Evolutionary conservation across 2,888 invertebrate species (phyloP).

Genomic region (Dicranocentrus wangi): DNA sequence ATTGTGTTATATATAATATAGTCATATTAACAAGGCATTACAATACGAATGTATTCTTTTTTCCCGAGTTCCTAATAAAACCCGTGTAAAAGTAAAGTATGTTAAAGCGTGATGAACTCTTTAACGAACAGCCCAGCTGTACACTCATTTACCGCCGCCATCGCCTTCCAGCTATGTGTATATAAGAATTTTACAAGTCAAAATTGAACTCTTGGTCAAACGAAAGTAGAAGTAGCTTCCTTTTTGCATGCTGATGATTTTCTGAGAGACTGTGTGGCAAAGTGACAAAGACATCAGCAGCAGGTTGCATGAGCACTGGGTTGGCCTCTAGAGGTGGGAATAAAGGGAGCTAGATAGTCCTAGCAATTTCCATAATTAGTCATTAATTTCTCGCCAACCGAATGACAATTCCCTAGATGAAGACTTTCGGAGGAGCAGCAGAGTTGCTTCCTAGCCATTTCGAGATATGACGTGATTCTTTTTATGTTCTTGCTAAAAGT

Average conservation of each 20-base stretch:
- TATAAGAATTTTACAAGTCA: slow-evolving; percentile 10
- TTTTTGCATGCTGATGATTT: slow-evolving; percentile 47
- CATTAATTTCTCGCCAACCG: slow-evolving; percentile 57
- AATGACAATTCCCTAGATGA: slow-evolving; percentile 32
- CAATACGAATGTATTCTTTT: no score
- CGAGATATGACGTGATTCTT: no score
- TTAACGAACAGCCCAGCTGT: no score
- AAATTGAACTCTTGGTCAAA: slow-evolving; percentile 5
- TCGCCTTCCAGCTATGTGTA: no score
- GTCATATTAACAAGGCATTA: no score
- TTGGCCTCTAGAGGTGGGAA: neutral
- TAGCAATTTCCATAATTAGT: slow-evolving; percentile 65
- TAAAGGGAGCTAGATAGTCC: slow-evolving; percentile 22
- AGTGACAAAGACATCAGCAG: slow-evolving; percentile 16
- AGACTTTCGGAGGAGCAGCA: neutral
- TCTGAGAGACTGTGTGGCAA: slow-evolving; percentile 13
- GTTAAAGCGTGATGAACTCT: no score
- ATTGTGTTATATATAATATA: no score
- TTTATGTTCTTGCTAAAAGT: no score
- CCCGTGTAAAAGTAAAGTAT: no score
- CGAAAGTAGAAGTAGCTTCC: neutral
- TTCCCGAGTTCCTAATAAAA: no score
- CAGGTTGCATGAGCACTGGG: slow-evolving; percentile 5
- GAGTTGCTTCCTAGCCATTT: neutral
- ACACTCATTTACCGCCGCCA: no score